phyloP scores from a whole-genome alignment of 2,113 vertebrate genomes.

The Cebidichthys violaceus region DNA sequence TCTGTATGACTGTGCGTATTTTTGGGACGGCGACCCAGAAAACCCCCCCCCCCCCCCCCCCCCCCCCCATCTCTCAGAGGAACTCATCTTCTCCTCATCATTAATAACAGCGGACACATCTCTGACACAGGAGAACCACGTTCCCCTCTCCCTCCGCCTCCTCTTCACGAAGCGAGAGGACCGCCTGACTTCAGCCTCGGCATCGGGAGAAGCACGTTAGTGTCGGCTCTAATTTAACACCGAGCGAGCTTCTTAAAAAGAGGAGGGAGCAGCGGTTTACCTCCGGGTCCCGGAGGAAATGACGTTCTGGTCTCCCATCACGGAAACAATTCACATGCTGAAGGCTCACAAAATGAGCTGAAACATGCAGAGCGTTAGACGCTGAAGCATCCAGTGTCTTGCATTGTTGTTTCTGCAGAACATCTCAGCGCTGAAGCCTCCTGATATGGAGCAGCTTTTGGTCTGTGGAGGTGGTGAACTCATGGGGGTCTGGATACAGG shows the following conservation, averaged over 20 bases:
- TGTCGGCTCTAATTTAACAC: constrained; percentile 60
- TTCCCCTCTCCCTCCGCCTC: constrained; percentile 33
- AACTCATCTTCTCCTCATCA: constrained; percentile 61
- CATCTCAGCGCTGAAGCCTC: constrained; percentile 2
- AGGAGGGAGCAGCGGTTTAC: constrained; percentile 9
- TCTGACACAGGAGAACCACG: constrained; percentile 44
- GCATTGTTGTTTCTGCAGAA: constrained; percentile 23
- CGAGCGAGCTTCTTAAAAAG: constrained; percentile 3
- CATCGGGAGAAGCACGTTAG: constrained; percentile 41
- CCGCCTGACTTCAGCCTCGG: constrained; percentile 17
- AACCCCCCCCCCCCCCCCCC: constrained; percentile 1
- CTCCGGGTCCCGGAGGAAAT: constrained; percentile 32
- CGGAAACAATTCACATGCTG: constrained; percentile 18
- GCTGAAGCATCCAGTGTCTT: constrained; percentile 12
- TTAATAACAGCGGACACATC: constrained; percentile 60
- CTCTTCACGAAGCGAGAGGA: constrained; percentile 24
- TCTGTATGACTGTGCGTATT: constrained; percentile 58
- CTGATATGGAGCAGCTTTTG: constrained; percentile 17
- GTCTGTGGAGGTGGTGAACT: constrained; percentile 1
- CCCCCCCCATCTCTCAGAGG: constrained; percentile 50
- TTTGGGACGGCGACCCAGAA: constrained; percentile 61
- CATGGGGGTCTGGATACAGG: background rate
- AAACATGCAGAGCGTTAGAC: constrained; percentile 5
- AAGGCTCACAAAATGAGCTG: background rate
- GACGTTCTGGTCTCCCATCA: constrained; percentile 46